These are phyloP conservation scores for Stenchaetothrips biformis DNA, from an alignment of 2,888 invertebrate species.

Conservation along the genomic window DNA sequence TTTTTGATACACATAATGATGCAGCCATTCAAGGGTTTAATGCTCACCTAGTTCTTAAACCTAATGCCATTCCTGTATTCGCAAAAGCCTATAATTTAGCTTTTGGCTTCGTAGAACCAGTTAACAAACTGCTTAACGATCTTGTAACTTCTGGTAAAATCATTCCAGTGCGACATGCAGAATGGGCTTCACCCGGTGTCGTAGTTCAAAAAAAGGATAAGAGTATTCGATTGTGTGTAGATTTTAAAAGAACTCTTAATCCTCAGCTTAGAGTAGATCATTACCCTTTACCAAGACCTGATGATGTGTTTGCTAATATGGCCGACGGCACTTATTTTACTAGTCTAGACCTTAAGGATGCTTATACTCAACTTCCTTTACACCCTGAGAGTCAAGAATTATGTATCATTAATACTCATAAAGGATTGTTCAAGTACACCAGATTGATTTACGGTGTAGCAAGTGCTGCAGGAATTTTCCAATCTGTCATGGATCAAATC, in stretches of 20 bases:
- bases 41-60: too few species aligned
- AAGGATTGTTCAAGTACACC: constrained; percentile 21
- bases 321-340: constrained; percentile 35
- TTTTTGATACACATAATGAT: too few species aligned
- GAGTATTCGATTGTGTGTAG: constrained; percentile 35
- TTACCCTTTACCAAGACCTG: constrained; percentile 37
- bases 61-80: too few species aligned
- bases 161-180: constrained; percentile 25
- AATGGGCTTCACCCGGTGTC: constrained; percentile 34
- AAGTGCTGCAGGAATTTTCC: constrained; percentile 10
- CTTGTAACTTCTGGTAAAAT: constrained; percentile 26
- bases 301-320: constrained; percentile 37
- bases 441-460: constrained; percentile 5
- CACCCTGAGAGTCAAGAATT: constrained; percentile 35
- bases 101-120: constrained; percentile 28
- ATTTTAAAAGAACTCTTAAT: constrained; percentile 39
- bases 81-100: constrained; percentile 29
- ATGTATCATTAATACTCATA: constrained; percentile 28
- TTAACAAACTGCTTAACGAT: constrained; percentile 23
- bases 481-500: constrained; percentile 2
- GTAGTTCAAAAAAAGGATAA: constrained; percentile 33
- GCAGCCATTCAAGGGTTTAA: too few species aligned
- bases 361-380: constrained; percentile 36
- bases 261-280: constrained; percentile 38
- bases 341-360: constrained; percentile 37